These are phyloP conservation scores for Drosophila miranda DNA, from an alignment of 1,140 invertebrate genomes.

Conservation along the genomic window DNA sequence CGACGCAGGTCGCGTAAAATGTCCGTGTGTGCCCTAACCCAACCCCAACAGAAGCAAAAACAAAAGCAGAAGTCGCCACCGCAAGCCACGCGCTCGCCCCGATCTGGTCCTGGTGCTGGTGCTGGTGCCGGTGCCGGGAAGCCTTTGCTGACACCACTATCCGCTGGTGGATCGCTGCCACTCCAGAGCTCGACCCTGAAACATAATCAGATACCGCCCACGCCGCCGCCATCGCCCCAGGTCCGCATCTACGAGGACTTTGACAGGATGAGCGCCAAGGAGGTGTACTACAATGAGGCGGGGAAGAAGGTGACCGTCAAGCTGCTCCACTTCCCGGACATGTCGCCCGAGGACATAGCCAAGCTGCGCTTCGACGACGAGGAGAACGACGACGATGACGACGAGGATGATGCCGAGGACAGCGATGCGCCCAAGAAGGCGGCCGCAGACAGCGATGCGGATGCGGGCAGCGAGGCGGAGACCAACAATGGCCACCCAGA, in stretches of 20 bases:
- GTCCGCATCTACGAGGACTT: conserved; percentile 82
- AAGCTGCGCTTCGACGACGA: conserved; percentile 76
- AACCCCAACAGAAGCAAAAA: conserved; percentile 19
- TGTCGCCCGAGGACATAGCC: conserved; percentile 74
- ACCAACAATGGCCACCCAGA: conserved; percentile 4
- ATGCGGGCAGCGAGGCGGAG: conserved; percentile 56
- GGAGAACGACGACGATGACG: conserved; percentile 23
- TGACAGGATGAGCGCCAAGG: conserved; percentile 82
- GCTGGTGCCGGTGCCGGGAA: not conserved
- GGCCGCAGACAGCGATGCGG: conserved; percentile 25
- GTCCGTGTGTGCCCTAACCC: conserved; percentile 66
- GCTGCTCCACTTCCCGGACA: conserved; percentile 76
- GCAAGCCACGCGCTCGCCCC: not conserved
- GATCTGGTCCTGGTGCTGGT: too few relatives aligned
- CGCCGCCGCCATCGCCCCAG: conserved; percentile 68
- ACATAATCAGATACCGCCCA: conserved; percentile 38
- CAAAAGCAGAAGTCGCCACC: not conserved
- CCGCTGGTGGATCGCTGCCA: too few relatives aligned
- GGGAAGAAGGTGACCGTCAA: conserved; percentile 80
- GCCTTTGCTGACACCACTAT: not conserved
- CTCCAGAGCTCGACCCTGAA: conserved; percentile 14
- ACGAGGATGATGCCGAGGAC: conserved; percentile 26
- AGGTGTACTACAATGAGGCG: conserved; percentile 81
- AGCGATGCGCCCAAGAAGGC: conserved; percentile 9
- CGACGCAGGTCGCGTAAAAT: conserved; percentile 59